Evolutionary conservation across 2,797 vertebrate genomes (phyloP), one percentile per base, ranked within the genome.

Genomic region (Hylomyscus alleni): DNA sequence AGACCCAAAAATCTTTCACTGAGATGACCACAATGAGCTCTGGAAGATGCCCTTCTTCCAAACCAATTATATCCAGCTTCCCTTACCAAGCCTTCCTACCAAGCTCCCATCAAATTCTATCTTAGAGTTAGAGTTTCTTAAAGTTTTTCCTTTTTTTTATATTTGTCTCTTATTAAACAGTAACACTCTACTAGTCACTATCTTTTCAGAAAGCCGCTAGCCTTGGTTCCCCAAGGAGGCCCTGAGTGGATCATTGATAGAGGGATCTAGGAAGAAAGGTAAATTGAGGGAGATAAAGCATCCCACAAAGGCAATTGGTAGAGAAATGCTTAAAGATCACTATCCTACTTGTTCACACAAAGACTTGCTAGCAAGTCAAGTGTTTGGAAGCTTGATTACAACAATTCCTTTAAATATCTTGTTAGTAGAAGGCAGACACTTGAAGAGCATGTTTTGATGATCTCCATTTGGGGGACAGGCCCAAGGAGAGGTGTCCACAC

Each of bases 401-500:
- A 85, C 0, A 44, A 47, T 29, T 47, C n/a, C 14, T 94, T 54
- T 87, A 29, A 94, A 65, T 58, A 52, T 75, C 69, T 90, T 65
- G 91, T 82, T 60, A 90, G 95, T 80, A 82, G 77, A 87, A 91
- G 40, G 47, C 77, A 91, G 37, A 72, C 83, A 75, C 10, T 60
- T 76, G 31, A 72, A 93, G 72, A 84, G 83, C 7, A 22, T 83
- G 1, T 89, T 95, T n/a, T n/a, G 47, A 44, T 65, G 52, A 78
- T 44, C 13, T 56, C 31, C 62, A 62, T 9, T 62, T 78, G 44
- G 58, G 40, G 22, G 75, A 12, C 15, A 34, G 9, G 34, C 67
- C n/a, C n/a, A 73, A 37, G 11, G 22, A 34, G 40, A 24, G 37
- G 3, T 54, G 0, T 2, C 11, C 9, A 84, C 20, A 47, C 34